Base-by-base conservation (phyloP, 2,797 vertebrate species). In the Pitangus sulphuratus region DNA sequence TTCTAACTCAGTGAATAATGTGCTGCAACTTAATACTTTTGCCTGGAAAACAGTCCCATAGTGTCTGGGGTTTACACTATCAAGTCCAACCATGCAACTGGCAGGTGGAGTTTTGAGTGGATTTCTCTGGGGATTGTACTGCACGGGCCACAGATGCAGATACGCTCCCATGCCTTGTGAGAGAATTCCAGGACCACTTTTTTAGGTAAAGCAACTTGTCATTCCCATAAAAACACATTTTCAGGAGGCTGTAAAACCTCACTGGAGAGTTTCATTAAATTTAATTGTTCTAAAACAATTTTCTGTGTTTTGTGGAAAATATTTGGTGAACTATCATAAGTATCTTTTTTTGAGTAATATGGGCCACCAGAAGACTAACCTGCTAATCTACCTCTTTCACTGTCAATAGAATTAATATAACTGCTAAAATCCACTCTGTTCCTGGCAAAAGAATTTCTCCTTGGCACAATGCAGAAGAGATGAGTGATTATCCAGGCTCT, bases 1-100 rank as follows among this genome's bases (percentile, higher is more conserved):
- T 89, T 93, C 79, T 94, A 95, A 96, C 81, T 80, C 75, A 89
- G 83, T 74, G 84, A 94, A 90, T 95, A 95, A 94, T 65, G 81
- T 87, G n/a, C 84, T 95, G 72, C 74, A 91, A 88, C 45, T 47
- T 89, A 91, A 79, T 84, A 74, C 45, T 87, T 94, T 87, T 92
- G 69, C 72, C 89, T 87, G 66, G 70, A 94, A 94, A 40, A 45
- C 61, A 78, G 64, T 58, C 70, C 60, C 48, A 24, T 69, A 56
- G 60, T 76, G 31, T 70, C 87, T 90, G 72, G 35, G 45, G 56
- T 89, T 95, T 93, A 84, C 60, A 70, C 40, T 74, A 62, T 90
- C 78, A 71, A 89, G 80, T 61, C 53, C 25, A 80, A 39, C 81
- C 62, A 83, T 47, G 35, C 75, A 95, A 68, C 37, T 82, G 68